A percentile compares a stretch with the other conserved stretches of the same genome.
These are phyloP conservation scores for Anoncus sp. DNA, from an alignment of 2,888 invertebrate genomes.

Conservation along the genomic window DNA sequence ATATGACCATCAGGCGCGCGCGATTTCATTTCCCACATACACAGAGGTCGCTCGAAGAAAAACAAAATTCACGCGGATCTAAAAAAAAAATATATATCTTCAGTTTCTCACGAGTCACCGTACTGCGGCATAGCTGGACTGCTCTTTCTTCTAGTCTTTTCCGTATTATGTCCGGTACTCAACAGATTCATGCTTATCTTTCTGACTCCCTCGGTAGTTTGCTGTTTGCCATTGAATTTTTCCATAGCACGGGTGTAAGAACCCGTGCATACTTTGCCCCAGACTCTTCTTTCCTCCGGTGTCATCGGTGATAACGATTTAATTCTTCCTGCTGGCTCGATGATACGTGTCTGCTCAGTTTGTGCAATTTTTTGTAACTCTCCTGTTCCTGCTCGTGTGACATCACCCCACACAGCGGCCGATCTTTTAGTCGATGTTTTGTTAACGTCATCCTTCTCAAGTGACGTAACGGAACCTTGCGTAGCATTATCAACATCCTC, in stretches of 20 bases:
- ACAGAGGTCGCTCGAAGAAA: background rate
- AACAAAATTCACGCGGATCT: background rate
- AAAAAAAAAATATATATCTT: background rate
- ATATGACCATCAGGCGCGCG: background rate
- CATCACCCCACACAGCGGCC: conserved; percentile 56
- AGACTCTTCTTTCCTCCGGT: conserved; percentile 75
- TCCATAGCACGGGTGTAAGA: conserved; percentile 83
- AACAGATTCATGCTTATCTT: conserved; percentile 65
- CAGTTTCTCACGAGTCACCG: conserved; percentile 69
- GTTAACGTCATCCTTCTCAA: conserved; percentile 71
- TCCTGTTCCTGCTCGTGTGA: too few species aligned
- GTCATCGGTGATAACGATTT: conserved; percentile 61
- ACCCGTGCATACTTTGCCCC: conserved; percentile 83
- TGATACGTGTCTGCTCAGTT: conserved; percentile 37
- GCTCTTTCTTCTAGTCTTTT: conserved; percentile 80
- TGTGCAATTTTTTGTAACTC: conserved; percentile 52
- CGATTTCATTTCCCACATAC: background rate
- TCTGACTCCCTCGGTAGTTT: conserved; percentile 62
- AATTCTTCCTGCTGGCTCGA: conserved; percentile 54
- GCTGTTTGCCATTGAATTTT: conserved; percentile 79
- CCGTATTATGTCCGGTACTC: conserved; percentile 61
- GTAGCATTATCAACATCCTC: conserved; percentile 74
- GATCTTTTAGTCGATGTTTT: conserved; percentile 50
- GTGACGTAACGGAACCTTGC: conserved; percentile 64
- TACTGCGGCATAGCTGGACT: conserved; percentile 79